Evolutionary conservation across 2,888 invertebrate genomes (phyloP), one percentile per base, ranked within the genome.

Genomic region (Spilosoma lubricipeda): DNA sequence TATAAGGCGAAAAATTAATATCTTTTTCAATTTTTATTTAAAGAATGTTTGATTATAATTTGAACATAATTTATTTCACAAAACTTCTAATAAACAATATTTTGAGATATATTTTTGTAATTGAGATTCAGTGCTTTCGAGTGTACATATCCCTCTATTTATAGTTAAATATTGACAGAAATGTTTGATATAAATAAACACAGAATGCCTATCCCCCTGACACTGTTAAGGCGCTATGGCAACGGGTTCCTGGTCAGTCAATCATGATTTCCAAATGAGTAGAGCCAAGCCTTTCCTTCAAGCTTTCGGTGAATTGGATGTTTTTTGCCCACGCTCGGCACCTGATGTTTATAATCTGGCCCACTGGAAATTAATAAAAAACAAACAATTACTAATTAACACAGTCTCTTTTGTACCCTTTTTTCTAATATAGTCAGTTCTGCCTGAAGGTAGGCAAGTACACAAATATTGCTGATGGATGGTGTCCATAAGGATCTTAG

Each of bases 311-410:
- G 89, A 97, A 97, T 48, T 87, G 63, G 72, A 97, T 96, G 91
- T 97, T 97, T 82, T 94, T 96, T 0, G 97, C 97, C 97, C 97
- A 97, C 27, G 97, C 97, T 68, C 97, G 95, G 89, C 97, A 97
- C 69, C 97, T 97, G 65, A 97, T 96, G 87, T 97, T 97, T 84
- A 97, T 97, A 76, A 97, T 94, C 68, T 96, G 96, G 74, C 96
- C 94, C 79, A 93, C 97, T 97, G 93, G 27, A 80, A 77, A 33
- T 63, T 5, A 33, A 23, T 15, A 70, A 27, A 63, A 63, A 67
- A 18, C 33, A 27, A 63, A 13, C 1, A 18, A n/a, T 20, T 45
- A 67, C 18, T 7, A 67, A 30, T 15, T 0, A 63, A 18, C 7
- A 30, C 27, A 30, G 11, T 59, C 59, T 5, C 13, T 30, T 63